These are phyloP conservation scores for Vulpes ferrilata DNA, from an alignment of 2,113 vertebrate genomes.

Conservation along the genomic window DNA sequence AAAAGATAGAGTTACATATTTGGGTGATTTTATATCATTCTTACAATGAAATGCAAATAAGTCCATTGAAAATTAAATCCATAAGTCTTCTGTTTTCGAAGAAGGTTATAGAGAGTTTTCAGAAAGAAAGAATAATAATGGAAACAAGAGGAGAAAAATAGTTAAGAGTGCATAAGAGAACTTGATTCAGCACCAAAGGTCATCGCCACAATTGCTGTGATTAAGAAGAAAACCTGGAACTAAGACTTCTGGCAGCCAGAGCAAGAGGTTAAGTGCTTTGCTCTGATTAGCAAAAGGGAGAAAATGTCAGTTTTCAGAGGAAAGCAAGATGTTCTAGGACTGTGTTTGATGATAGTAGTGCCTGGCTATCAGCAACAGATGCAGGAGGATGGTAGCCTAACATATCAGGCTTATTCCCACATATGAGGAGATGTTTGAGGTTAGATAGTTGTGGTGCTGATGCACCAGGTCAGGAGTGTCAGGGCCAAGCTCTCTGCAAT, in stretches of 20 bases:
- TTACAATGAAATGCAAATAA: background rate
- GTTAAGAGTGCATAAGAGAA: background rate
- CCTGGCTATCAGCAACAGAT: background rate
- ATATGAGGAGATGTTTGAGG: background rate
- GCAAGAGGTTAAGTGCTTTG: slow-evolving; percentile 25
- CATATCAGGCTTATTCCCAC: background rate
- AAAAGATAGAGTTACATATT: background rate
- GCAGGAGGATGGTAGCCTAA: background rate
- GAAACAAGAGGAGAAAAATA: background rate
- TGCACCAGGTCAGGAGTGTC: background rate
- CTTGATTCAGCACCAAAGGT: background rate
- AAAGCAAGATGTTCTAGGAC: background rate
- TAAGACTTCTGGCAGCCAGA: background rate
- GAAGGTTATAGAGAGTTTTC: background rate
- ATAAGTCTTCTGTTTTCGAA: background rate
- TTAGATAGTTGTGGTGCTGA: background rate
- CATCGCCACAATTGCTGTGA: background rate
- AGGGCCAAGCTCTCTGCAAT: background rate
- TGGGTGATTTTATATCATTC: background rate
- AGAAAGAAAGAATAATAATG: background rate
- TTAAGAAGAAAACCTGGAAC: background rate
- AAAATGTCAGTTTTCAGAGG: slow-evolving; percentile 27
- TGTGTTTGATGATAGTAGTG: background rate
- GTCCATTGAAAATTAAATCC: background rate
- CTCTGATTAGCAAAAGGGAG: slow-evolving; percentile 16